Evolutionary conservation across 2,888 invertebrate species (phyloP).

Genomic region (Clusia tigrina): DNA sequence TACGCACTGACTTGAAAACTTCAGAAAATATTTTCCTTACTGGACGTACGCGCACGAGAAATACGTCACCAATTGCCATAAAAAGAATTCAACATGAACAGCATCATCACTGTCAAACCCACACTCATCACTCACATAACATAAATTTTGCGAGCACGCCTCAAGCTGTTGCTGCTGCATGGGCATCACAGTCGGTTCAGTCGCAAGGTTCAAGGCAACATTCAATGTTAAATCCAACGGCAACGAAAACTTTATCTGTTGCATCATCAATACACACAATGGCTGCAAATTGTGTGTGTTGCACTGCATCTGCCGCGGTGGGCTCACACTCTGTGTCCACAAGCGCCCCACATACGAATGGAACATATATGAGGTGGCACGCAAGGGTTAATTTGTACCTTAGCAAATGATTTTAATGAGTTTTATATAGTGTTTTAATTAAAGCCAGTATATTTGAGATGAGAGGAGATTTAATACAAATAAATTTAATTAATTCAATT

Average conservation of each 20-base stretch:
- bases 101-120: constrained; percentile 22
- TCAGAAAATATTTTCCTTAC: constrained; percentile 60
- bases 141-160: constrained; percentile 43
- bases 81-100: constrained; percentile 32
- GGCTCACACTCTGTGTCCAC: constrained; percentile 39
- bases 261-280: constrained; percentile 23
- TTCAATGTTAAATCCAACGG: not conserved
- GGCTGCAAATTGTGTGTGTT: constrained; percentile 9
- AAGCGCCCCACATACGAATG: constrained; percentile 44
- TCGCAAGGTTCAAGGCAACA: constrained; percentile 34
- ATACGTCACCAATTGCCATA: constrained; percentile 48
- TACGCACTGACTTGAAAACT: constrained; percentile 63
- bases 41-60: constrained; percentile 41
- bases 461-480: too few species aligned
- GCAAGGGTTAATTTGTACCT: not conserved
- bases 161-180: constrained; percentile 39
- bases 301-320: too few species aligned
- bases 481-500: constrained; percentile 20
- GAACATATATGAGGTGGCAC: constrained; percentile 37
- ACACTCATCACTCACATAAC: not conserved
- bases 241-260: constrained; percentile 14
- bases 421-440: not conserved
- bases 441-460: too few species aligned
- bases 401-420: not conserved
- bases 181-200: constrained; percentile 41